phyloP scores from a whole-genome alignment of 2,888 invertebrate species.

The Resseliella maxima region DNA sequence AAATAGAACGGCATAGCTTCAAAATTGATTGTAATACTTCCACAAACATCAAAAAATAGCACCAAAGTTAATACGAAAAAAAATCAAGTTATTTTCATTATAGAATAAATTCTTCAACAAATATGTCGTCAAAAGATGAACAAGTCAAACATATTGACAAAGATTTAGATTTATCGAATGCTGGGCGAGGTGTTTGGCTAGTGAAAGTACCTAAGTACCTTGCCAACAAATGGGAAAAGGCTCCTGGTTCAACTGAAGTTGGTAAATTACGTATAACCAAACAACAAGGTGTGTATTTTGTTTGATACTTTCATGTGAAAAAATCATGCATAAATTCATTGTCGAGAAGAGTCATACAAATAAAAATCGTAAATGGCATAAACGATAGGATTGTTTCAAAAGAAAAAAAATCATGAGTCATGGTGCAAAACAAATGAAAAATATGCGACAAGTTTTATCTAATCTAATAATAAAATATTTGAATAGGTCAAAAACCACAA shows the following conservation, averaged over 20 bases:
- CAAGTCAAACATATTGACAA: constrained; percentile 73
- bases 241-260: constrained; percentile 91
- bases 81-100: background rate
- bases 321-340: no score
- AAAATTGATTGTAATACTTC: background rate
- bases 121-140: constrained; percentile 56
- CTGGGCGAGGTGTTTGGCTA: constrained; percentile 93
- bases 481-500: constrained; percentile 85
- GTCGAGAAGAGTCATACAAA: no score
- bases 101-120: background rate
- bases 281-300: no score
- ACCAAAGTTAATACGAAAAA: background rate
- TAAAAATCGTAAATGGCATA: no score
- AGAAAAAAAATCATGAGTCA: no score
- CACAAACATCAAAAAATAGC: background rate
- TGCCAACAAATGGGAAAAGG: constrained; percentile 92
- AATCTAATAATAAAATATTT: no score
- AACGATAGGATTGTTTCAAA: no score
- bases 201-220: constrained; percentile 98
- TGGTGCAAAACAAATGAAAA: no score
- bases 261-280: constrained; percentile 91
- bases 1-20: background rate
- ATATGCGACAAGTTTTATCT: no score
- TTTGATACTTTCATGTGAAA: no score
- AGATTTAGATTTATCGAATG: constrained; percentile 88